Conservation (phyloP, 2,113 vertebrate genomes). For the Pteronura brasiliensis region DNA sequence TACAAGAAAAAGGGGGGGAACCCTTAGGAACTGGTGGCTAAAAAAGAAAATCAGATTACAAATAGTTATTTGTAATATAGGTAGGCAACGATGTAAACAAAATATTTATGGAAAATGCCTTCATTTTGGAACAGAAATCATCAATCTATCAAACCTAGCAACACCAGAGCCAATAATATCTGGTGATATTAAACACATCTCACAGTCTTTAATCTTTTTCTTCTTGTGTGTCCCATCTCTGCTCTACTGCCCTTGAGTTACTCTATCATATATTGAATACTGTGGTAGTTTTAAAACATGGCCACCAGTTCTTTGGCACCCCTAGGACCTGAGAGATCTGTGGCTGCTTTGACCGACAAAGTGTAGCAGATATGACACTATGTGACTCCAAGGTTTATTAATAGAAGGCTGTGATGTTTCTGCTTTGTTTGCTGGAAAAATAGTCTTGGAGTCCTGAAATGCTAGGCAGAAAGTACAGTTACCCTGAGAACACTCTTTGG, state of each 20-base stretch:
- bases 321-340: background rate
- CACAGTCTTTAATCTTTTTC: background rate
- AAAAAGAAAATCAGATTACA: conserved; percentile 7
- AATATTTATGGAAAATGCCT: background rate
- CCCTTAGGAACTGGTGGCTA: background rate
- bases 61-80: background rate
- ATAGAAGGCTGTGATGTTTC: background rate
- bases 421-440: background rate
- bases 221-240: background rate
- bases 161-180: background rate
- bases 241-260: background rate
- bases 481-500: background rate
- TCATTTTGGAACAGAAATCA: background rate
- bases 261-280: background rate
- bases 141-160: background rate
- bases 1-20: background rate
- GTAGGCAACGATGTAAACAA: background rate
- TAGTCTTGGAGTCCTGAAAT: background rate
- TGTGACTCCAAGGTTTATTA: background rate
- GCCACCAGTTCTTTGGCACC: background rate
- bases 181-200: background rate
- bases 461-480: background rate
- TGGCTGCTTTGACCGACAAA: background rate
- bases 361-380: background rate
- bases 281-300: background rate